phyloP scores from a whole-genome alignment of 2,113 vertebrate species.

The Apus apus region DNA sequence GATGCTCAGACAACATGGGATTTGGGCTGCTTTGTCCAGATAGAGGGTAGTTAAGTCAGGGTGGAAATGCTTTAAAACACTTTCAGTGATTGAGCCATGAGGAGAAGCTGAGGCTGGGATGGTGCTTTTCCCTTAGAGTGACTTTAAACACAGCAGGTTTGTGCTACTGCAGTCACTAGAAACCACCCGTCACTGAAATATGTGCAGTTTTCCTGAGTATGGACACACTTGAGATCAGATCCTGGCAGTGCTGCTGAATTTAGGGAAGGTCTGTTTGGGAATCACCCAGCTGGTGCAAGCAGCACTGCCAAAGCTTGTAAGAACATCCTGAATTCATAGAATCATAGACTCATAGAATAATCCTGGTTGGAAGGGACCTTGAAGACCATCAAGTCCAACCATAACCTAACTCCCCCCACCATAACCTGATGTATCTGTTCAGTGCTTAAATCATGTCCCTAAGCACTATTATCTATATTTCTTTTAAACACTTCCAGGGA shows the following conservation, averaged over 20 bases:
- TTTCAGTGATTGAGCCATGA: neutral
- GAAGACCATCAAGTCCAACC: too few species aligned
- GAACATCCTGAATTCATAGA: neutral
- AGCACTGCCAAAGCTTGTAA: neutral
- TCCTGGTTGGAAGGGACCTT: too few species aligned
- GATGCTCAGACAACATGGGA: neutral
- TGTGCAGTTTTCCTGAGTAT: neutral
- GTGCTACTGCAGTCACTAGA: neutral
- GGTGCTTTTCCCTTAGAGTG: neutral
- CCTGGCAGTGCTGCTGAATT: neutral
- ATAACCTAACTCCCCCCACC: too few species aligned
- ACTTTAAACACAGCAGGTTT: neutral
- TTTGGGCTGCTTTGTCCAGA: neutral
- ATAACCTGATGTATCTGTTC: too few species aligned
- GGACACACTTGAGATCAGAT: neutral
- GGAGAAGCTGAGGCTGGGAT: neutral
- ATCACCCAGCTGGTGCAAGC: neutral
- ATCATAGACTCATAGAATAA: too few species aligned
- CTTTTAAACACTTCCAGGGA: too few species aligned
- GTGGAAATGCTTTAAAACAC: neutral
- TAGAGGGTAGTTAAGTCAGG: neutral
- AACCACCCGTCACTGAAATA: accelerated
- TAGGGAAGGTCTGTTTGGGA: neutral
- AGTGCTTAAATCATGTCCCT: too few species aligned
- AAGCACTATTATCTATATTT: too few species aligned